Evolutionary conservation across 2,113 vertebrate genomes (phyloP), one percentile per base, ranked within the genome.

Genomic region (Chrysochloris asiatica): DNA sequence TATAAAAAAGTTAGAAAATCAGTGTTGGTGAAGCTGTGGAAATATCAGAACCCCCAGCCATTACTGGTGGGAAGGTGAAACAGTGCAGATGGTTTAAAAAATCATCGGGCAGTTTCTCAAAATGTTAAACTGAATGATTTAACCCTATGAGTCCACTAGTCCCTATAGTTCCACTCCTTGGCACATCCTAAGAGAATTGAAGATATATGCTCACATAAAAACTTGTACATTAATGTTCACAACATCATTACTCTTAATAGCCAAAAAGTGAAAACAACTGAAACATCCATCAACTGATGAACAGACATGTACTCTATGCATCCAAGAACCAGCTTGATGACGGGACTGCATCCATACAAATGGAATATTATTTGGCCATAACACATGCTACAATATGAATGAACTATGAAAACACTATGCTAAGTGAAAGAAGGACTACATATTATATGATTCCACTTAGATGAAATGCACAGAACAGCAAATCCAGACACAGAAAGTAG

Each of bases 401-500:
- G 4, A 71, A 75, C 48, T 38, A 17, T 56, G 33, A 82, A 92
- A 73, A 82, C 41, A 63, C 26, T 17, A 89, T 2, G 16, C 47
- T 19, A 59, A 76, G 47, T 38, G 75, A 83, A 84, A 77, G 33
- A 59, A 85, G 19, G 59, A 77, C 47, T 65, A 67, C 17, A n/a
- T 36, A 59, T 16, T 45, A 33, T 3, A 47, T 36, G 21, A 63
- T 38, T 26, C 50, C 36, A 13, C 26, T 73, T 12, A 19, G 26
- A 48, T 12, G 21, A 76, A 54, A 63, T 43, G 52, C 1, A 1
- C 28, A 69, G 3, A 79, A 83, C 0, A 83, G 90, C 47, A 86
- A 71, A 78, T 38, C 33, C 50, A 84, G 38, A 73, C 24, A 73
- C 21, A 61, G 54, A 73, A 84, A 90, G 71, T 45, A 88, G 24